Evolutionary conservation across 2,888 invertebrate genomes (phyloP).

Genomic region (Tuberolachnus salignus): DNA sequence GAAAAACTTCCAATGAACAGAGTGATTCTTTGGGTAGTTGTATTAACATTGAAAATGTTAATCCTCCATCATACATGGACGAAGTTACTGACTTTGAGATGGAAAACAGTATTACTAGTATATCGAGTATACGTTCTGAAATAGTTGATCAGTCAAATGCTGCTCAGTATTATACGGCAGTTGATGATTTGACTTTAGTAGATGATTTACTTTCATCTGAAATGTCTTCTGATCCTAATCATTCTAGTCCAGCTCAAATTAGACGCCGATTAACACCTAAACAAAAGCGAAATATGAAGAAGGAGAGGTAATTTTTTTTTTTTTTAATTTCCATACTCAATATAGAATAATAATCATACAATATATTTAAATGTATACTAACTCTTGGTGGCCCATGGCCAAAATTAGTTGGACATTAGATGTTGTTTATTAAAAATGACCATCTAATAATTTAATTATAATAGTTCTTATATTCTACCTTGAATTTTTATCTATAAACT

Average conservation of each 20-base stretch:
- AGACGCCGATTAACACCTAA: constrained; percentile 77
- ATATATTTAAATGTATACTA: too few relatives aligned
- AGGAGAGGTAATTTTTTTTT: constrained; percentile 77
- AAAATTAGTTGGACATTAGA: too few relatives aligned
- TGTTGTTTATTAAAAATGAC: too few relatives aligned
- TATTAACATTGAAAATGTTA: constrained; percentile 77
- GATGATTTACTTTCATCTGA: constrained; percentile 60
- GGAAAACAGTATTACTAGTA: constrained; percentile 83
- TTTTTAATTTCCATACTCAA: too few relatives aligned
- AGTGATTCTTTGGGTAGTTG: constrained; percentile 54
- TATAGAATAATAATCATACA: too few relatives aligned
- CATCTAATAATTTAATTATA: too few relatives aligned
- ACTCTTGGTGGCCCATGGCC: too few relatives aligned
- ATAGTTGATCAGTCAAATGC: constrained; percentile 63
- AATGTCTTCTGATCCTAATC: constrained; percentile 61
- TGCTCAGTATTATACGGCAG: constrained; percentile 56
- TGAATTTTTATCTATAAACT: too few relatives aligned
- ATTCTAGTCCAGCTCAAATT: constrained; percentile 73
- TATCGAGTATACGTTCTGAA: constrained; percentile 84
- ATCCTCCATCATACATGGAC: constrained; percentile 83
- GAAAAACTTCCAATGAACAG: constrained; percentile 55
- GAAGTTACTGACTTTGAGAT: constrained; percentile 68
- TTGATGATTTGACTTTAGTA: constrained; percentile 63
- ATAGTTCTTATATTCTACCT: too few relatives aligned
- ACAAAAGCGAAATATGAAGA: constrained; percentile 75